Base-by-base conservation (phyloP, 2,113 vertebrate species). In the Barbus barbus region DNA sequence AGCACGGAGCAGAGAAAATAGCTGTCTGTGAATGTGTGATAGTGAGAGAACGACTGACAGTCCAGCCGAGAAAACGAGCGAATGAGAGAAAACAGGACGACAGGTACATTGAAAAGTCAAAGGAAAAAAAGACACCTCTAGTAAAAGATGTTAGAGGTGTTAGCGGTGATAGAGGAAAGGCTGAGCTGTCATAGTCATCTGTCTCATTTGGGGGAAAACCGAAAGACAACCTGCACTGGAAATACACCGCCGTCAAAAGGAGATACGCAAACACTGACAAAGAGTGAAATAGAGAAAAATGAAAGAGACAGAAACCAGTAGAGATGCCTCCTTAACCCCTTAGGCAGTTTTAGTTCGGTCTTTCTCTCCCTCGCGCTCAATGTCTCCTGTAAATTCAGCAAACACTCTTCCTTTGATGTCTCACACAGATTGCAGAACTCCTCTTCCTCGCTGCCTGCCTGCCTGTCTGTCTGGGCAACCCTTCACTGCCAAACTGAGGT, bases 61-160 rank as follows among this genome's bases (percentile, higher is more conserved):
- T 67, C 78, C n/a, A 63, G n/a, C 58, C 24, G 12, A 67, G 78
- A 81, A 51, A 80, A 80, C 67, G 22, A 44, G 53, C 5, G 12
- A 73, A 73, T 46, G 71, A 24, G 69, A 28, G 73, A 75, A 80
- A 81, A 81, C 51, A 12, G 9, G 58, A 78, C 6, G 58, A 79
- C 77, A 79, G 36, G 38, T 46, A 81, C 78, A 81, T n/a, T 51
- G 78, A 81, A 67, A 81, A 81, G 78, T 81, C 78, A 81, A 81
- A 67, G 44, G 41, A 67, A 51, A 81, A n/a, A 48, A 80, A 69
- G 44, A 81, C 24, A 41, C 13, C 16, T 81, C 24, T 22, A 33
- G 78, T 51, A 67, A 51, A 81, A 63, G 5, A 81, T 81, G 60
- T 67, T 22, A 48, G 78, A 67, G 60, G 24, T 81, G 78, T 67